Percentiles rank a stretch among this genome's conserved stretches.
phyloP scores from a whole-genome alignment of 2,888 invertebrate genomes.

The Leptodirus hochenwartii region DNA sequence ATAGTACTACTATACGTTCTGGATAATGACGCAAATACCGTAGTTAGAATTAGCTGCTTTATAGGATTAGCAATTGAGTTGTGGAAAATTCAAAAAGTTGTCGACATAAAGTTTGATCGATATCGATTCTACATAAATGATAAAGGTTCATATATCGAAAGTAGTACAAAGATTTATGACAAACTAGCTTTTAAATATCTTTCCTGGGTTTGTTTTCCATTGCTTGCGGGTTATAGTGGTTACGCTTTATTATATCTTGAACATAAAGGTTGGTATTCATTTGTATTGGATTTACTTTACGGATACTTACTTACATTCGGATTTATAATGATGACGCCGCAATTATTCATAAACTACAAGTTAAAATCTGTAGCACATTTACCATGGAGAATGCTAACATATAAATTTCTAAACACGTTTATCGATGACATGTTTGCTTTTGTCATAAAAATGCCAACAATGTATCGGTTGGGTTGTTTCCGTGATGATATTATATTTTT shows the following conservation, averaged over 20 bases:
- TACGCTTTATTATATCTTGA: constrained; percentile 92
- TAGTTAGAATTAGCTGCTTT: constrained; percentile 86
- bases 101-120: constrained; percentile 64
- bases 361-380: constrained; percentile 97
- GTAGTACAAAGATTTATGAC: constrained; percentile 87
- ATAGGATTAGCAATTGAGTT: constrained; percentile 90
- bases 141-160: constrained; percentile 92
- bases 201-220: constrained; percentile 89
- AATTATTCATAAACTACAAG: constrained; percentile 98
- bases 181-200: constrained; percentile 90
- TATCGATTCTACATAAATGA: constrained; percentile 72
- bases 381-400: constrained; percentile 99
- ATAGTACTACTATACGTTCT: constrained; percentile 91
- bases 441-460: constrained; percentile 99
- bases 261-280: constrained; percentile 99
- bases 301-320: constrained; percentile 97
- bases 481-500: constrained; percentile 98
- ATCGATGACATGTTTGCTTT: constrained; percentile 99
- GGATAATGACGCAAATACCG: constrained; percentile 96
- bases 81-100: constrained; percentile 97
- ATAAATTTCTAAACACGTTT: constrained; percentile 98
- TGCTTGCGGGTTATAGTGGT: constrained; percentile 80
- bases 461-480: constrained; percentile 95
- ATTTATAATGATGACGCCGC: constrained; percentile 99
- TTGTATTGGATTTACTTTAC: constrained; percentile 88